A percentile compares a stretch with the other conserved stretches of the same genome.
Conservation (phyloP, 2,113 vertebrate species). For the Poeciliopsis turrubarensis region DNA sequence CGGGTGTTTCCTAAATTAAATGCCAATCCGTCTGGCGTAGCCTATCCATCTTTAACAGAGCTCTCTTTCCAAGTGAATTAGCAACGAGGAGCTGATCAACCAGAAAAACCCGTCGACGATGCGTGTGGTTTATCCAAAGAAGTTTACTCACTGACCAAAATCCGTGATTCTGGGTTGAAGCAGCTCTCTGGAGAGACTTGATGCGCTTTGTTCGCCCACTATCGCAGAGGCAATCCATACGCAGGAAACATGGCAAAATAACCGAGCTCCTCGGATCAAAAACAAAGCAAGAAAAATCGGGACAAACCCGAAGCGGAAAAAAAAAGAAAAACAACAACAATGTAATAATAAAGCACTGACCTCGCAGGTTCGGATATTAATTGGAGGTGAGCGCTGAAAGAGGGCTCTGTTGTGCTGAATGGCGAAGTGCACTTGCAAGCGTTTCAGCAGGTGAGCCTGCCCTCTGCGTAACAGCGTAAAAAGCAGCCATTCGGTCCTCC, state of each 20-base stretch:
- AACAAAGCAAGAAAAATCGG: constrained; percentile 19
- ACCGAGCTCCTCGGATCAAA: constrained; percentile 29
- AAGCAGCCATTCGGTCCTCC: constrained; percentile 77
- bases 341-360: constrained; percentile 44
- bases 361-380: constrained; percentile 65
- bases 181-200: constrained; percentile 62
- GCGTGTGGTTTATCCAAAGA: constrained; percentile 52
- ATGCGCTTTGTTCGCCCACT: constrained; percentile 68
- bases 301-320: constrained; percentile 34
- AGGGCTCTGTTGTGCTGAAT: constrained; percentile 58
- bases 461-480: constrained; percentile 65
- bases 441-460: constrained; percentile 82
- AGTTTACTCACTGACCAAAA: constrained; percentile 62
- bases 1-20: constrained; percentile 62
- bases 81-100: constrained; percentile 21
- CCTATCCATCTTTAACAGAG: constrained; percentile 64
- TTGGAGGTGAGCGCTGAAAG: constrained; percentile 58
- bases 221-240: constrained; percentile 42
- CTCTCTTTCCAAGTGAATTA: constrained; percentile 28
- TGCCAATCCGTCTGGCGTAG: constrained; percentile 47
- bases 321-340: constrained; percentile 17
- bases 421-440: constrained; percentile 59
- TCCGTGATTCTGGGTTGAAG: constrained; percentile 51
- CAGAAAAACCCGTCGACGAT: constrained; percentile 8
- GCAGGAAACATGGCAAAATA: constrained; percentile 29